Evolutionary conservation across 2,113 vertebrate species (phyloP).

Genomic region (Ceyx margarethae): DNA sequence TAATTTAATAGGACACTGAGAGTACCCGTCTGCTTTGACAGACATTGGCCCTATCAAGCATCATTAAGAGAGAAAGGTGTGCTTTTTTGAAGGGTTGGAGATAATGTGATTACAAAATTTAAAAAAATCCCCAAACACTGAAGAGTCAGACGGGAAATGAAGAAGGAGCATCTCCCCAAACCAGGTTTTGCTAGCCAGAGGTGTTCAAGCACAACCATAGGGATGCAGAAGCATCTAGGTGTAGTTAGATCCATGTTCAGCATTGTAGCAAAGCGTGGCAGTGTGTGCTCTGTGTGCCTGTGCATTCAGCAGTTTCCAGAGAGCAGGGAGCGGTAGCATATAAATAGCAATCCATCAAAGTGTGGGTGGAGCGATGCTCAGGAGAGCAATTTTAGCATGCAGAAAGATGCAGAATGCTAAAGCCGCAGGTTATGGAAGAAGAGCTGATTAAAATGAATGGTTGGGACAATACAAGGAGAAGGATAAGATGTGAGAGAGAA

Average conservation of each 20-base stretch:
- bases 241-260: background rate
- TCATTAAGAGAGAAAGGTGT: background rate
- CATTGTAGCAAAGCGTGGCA: background rate
- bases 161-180: background rate
- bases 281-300: background rate
- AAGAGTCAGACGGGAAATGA: background rate
- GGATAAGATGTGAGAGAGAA: background rate
- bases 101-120: background rate
- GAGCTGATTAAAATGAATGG: conserved; percentile 39
- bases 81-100: background rate
- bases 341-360: conserved; percentile 45
- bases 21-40: background rate
- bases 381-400: conserved; percentile 45
- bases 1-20: background rate
- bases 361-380: conserved; percentile 49
- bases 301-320: background rate
- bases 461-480: background rate
- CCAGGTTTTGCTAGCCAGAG: background rate
- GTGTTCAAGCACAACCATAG: background rate
- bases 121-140: background rate
- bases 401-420: conserved; percentile 31
- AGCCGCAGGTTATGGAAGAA: background rate
- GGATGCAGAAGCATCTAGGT: background rate
- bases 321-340: background rate
- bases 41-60: background rate